Conservation (phyloP, 35 echinoderm and acorn worm genomes). For the Anneissia japonica region DNA sequence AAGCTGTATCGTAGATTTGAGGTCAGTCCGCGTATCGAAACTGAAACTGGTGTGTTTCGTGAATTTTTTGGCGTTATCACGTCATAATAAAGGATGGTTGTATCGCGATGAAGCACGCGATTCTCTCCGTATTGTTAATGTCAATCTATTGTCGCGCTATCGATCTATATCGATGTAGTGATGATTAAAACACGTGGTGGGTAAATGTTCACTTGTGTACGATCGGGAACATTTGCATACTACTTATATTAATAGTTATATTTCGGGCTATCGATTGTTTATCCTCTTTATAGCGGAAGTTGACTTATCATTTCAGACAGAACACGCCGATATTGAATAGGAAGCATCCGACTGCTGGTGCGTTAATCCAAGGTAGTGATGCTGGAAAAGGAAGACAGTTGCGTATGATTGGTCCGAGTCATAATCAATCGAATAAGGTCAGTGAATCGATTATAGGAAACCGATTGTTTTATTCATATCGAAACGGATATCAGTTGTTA, state of each 20-base stretch:
- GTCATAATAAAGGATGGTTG: too few species aligned
- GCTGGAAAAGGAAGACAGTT: background rate
- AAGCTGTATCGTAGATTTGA: background rate
- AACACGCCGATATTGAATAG: background rate
- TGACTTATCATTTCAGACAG: background rate
- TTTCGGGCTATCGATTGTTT: background rate
- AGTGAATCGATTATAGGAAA: background rate
- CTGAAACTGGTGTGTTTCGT: background rate
- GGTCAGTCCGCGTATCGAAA: background rate
- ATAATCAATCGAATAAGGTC: background rate
- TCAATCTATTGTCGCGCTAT: background rate
- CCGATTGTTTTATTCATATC: too few species aligned
- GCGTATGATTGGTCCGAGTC: background rate
- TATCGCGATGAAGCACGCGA: background rate
- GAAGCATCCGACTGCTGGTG: background rate
- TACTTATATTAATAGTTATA: background rate
- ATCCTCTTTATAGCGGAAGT: background rate
- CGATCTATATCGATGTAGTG: background rate
- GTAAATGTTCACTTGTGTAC: background rate
- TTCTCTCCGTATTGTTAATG: background rate
- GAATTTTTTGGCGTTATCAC: too few species aligned
- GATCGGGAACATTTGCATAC: background rate
- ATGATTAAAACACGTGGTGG: background rate
- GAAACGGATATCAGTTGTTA: too few species aligned
- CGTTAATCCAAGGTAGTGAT: background rate